Percentiles rank a stretch among this genome's conserved stretches.
Conservation (phyloP, 1,140 invertebrate genomes). For the Propsilocerus akamusi region DNA sequence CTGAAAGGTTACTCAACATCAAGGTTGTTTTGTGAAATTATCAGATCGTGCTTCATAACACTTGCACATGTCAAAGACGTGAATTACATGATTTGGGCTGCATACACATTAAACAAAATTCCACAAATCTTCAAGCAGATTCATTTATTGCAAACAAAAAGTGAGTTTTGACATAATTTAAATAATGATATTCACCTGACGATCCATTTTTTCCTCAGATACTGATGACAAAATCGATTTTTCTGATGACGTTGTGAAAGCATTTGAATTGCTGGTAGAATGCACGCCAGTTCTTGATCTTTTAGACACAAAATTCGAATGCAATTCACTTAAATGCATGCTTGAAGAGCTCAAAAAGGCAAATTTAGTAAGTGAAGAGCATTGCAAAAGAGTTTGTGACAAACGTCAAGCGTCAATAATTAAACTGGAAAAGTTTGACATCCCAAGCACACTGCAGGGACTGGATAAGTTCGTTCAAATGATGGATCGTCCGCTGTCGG, state of each 20-base stretch:
- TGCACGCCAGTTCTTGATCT: conserved; percentile 70
- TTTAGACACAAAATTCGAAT: conserved; percentile 72
- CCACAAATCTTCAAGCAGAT: conserved; percentile 58
- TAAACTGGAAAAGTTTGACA: conserved; percentile 9
- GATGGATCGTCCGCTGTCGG: conserved; percentile 70
- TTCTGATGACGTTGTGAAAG: conserved; percentile 57
- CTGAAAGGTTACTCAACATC: conserved; percentile 53
- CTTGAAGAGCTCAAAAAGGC: conserved; percentile 63
- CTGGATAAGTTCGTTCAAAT: conserved; percentile 36
- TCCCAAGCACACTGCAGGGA: not conserved
- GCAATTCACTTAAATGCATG: conserved; percentile 69
- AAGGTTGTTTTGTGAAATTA: conserved; percentile 71
- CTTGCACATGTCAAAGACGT: conserved; percentile 58
- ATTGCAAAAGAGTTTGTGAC: conserved; percentile 48
- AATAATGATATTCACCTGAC: not conserved
- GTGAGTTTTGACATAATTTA: conserved; percentile 10
- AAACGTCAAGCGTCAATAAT: conserved; percentile 35
- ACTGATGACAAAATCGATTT: conserved; percentile 36
- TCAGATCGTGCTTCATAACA: conserved; percentile 75
- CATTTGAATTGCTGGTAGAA: conserved; percentile 62
- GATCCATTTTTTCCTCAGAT: conserved; percentile 13
- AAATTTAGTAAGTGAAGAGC: conserved; percentile 59
- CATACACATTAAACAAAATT: conserved; percentile 82
- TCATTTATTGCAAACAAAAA: conserved; percentile 31
- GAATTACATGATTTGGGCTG: conserved; percentile 74